Evolutionary conservation across 2,888 invertebrate species (phyloP).

Genomic region (Lycia hirtaria): DNA sequence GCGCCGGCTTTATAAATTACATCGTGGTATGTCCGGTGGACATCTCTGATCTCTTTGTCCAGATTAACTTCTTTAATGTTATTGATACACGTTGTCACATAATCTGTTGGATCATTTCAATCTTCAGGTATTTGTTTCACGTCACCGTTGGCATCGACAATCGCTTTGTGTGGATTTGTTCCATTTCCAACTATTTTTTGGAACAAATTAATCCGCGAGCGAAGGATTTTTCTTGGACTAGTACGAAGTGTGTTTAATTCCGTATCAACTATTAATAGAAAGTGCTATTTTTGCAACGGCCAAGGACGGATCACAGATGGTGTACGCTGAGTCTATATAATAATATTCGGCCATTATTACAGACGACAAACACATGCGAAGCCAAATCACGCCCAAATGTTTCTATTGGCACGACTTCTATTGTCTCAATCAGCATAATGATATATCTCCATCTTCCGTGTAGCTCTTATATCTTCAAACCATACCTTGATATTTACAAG

Average conservation of each 20-base stretch:
- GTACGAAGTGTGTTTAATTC: conserved; percentile 25
- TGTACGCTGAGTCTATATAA: conserved; percentile 48
- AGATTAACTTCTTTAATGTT: conserved; percentile 64
- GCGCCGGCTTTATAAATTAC: conserved; percentile 77
- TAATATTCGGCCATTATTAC: conserved; percentile 48
- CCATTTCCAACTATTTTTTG: conserved; percentile 15
- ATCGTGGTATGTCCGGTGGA: conserved; percentile 79
- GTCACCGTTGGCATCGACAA: conserved; percentile 60
- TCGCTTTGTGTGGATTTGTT: conserved; percentile 59
- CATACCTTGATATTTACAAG: conserved; percentile 15
- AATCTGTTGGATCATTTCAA: conserved; percentile 61
- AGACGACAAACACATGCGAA: conserved; percentile 31
- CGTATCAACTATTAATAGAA: conserved; percentile 35
- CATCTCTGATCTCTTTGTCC: conserved; percentile 73
- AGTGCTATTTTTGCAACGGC: conserved; percentile 41
- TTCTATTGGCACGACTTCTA: conserved; percentile 70
- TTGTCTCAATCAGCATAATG: conserved; percentile 61
- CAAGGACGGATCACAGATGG: conserved; percentile 64
- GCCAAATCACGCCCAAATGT: conserved; percentile 70
- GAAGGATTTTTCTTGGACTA: conserved; percentile 39
- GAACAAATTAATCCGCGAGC: conserved; percentile 37
- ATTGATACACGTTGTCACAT: conserved; percentile 62
- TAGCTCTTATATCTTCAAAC: conserved; percentile 52
- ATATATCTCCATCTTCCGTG: conserved; percentile 56
- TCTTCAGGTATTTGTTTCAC: conserved; percentile 44